Percentiles rank a stretch among this genome's conserved stretches.
Evolutionary conservation across 2,113 vertebrate species (phyloP).

Genomic region (Corythornis madagascariensis): DNA sequence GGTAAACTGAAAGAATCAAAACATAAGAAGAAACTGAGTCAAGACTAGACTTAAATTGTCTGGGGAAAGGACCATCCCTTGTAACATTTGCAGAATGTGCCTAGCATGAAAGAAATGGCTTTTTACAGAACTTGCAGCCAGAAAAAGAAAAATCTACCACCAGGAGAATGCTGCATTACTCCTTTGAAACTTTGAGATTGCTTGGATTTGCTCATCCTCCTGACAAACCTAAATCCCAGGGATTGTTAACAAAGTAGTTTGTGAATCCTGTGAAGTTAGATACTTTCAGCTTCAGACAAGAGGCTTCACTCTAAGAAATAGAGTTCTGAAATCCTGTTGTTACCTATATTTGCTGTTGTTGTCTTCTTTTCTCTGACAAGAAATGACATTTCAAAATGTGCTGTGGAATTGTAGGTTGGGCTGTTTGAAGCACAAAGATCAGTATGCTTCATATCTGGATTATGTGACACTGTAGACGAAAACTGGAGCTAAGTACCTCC

Average conservation of each 20-base stretch:
- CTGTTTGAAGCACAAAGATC: background rate
- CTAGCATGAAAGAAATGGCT: background rate
- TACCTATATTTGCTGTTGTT: background rate
- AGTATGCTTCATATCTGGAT: background rate
- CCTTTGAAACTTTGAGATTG: background rate
- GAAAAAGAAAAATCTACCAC: background rate
- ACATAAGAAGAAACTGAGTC: background rate
- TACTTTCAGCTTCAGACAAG: background rate
- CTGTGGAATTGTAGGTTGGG: background rate
- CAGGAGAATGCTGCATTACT: background rate
- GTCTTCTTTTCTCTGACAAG: background rate
- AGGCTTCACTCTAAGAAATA: background rate
- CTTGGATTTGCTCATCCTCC: background rate
- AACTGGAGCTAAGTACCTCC: background rate
- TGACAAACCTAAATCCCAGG: background rate
- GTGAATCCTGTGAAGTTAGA: background rate
- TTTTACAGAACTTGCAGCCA: background rate
- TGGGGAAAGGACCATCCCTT: background rate
- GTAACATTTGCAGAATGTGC: background rate
- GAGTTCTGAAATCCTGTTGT: background rate
- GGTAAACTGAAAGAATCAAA: background rate
- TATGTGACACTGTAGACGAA: background rate
- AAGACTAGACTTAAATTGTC: background rate
- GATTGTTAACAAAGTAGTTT: background rate
- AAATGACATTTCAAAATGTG: background rate